Evolutionary conservation across 2,797 vertebrate genomes (phyloP).

Genomic region (Pseudopleuronectes americanus): DNA sequence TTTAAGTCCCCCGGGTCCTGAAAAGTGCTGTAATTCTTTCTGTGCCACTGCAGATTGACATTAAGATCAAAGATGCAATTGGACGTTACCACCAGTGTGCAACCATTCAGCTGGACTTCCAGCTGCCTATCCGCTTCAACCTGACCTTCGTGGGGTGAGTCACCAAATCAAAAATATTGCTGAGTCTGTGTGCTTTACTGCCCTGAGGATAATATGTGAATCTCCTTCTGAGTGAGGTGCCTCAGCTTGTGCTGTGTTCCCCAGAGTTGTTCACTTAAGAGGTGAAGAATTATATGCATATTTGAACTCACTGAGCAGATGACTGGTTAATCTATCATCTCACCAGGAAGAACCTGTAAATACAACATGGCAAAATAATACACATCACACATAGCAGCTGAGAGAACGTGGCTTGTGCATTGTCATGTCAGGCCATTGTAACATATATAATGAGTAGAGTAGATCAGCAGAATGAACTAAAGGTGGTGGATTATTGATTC

Average conservation of each 20-base stretch:
- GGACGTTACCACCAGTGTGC: constrained; percentile 96
- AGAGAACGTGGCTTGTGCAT: too few species aligned
- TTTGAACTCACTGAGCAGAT: constrained; percentile 4
- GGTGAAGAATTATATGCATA: constrained; percentile 18
- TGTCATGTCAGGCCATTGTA: too few species aligned
- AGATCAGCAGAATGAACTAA: too few species aligned
- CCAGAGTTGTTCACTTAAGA: not conserved
- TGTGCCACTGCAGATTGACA: constrained; percentile 89
- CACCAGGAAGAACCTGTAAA: constrained; percentile 12
- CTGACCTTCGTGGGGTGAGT: constrained; percentile 94
- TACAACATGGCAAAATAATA: constrained; percentile 1
- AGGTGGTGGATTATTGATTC: too few species aligned
- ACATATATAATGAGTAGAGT: too few species aligned
- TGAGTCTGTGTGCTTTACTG: constrained; percentile 32
- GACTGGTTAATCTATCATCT: not conserved
- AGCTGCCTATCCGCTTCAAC: constrained; percentile 92
- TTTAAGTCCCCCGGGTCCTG: not conserved
- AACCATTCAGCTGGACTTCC: constrained; percentile 97
- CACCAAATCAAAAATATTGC: constrained; percentile 45
- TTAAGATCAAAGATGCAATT: constrained; percentile 95
- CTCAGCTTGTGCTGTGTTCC: not conserved
- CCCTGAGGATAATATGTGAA: constrained; percentile 34
- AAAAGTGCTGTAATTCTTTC: constrained; percentile 13
- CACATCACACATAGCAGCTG: too few species aligned
- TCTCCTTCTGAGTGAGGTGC: constrained; percentile 16